phyloP scores from a whole-genome alignment of 2,113 vertebrate genomes.

The Callaeas wilsoni region DNA sequence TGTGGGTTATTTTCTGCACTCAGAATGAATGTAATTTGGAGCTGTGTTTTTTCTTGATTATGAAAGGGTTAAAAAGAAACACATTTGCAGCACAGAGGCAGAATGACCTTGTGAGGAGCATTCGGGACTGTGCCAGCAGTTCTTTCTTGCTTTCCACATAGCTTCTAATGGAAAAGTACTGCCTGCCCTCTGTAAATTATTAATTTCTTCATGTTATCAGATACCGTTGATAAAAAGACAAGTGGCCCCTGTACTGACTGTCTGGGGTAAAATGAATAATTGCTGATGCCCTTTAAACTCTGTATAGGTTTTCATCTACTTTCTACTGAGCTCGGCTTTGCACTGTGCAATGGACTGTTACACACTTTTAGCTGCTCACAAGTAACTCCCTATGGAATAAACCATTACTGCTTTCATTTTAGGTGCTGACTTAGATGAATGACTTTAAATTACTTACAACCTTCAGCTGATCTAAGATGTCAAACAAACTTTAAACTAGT shows the following conservation, averaged over 20 bases:
- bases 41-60: neutral
- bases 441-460: slow-evolving; percentile 69
- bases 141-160: slow-evolving; percentile 24
- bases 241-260: slow-evolving; percentile 53
- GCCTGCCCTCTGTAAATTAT: slow-evolving; percentile 73
- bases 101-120: slow-evolving; percentile 54
- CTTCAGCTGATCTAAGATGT: slow-evolving; percentile 71
- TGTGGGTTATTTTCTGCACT: neutral
- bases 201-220: slow-evolving; percentile 74
- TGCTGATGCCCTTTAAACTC: slow-evolving; percentile 56
- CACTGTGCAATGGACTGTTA: slow-evolving; percentile 51
- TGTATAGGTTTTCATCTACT: slow-evolving; percentile 62
- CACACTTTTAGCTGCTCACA: slow-evolving; percentile 26
- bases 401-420: slow-evolving; percentile 69
- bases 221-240: slow-evolving; percentile 65
- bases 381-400: slow-evolving; percentile 54
- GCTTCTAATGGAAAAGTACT: slow-evolving; percentile 67
- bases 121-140: slow-evolving; percentile 34
- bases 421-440: slow-evolving; percentile 69
- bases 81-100: neutral
- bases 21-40: neutral
- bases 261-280: slow-evolving; percentile 57
- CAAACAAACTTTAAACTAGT: slow-evolving; percentile 69
- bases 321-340: neutral
- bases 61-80: slow-evolving; percentile 55